Base-by-base conservation (phyloP, 2,113 vertebrate species). In the Dryoscopus gambensis region DNA sequence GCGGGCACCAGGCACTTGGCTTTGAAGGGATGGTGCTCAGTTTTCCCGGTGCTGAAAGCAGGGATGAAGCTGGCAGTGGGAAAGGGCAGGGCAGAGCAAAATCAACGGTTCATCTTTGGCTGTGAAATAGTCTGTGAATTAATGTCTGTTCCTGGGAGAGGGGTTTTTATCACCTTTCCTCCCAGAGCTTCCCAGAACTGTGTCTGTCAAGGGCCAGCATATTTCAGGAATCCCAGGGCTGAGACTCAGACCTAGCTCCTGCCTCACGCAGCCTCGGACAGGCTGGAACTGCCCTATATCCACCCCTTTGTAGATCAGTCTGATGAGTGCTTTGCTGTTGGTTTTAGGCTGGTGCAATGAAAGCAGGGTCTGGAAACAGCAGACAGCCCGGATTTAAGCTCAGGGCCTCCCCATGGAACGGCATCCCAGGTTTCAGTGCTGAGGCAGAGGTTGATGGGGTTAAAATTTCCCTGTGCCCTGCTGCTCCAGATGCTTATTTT, bases 121-220 rank as follows among this genome's bases (percentile, higher is more conserved):
- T 9, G 2, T 25, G 33, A 23, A 44, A 52, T 1, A 13, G 20
- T 33, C 47, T 18, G 3, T 27, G 47, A 40, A 27, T 55, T 31
- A 40, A 44, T 1, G 1, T 22, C 31, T 1, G 2, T 4, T 77
- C 33, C 59, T 0, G 0, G 40, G 24, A 74, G 23, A 22, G 31
- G 25, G 30, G 13, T 1, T 57, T 77, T 73, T 57, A 40, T 15
- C 35, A 24, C 33, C 33, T 35, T 52, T 65, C 23, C 27, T 59
- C 37, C n/a, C 65, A 35, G 33, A 53, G 37, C 12, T 78, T 74
- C 69, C 24, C 74, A 52, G 73, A 20, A 5, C 39, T 25, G 15
- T 1, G 3, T 33, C 12, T 37, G 7, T 20, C 18, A 3, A 10
- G 55, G 39, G 40, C 16, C 46, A 15, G 62, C 0, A 7, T 27